phyloP scores from a whole-genome alignment of 2,113 vertebrate genomes.

The Zapus hudsonius region DNA sequence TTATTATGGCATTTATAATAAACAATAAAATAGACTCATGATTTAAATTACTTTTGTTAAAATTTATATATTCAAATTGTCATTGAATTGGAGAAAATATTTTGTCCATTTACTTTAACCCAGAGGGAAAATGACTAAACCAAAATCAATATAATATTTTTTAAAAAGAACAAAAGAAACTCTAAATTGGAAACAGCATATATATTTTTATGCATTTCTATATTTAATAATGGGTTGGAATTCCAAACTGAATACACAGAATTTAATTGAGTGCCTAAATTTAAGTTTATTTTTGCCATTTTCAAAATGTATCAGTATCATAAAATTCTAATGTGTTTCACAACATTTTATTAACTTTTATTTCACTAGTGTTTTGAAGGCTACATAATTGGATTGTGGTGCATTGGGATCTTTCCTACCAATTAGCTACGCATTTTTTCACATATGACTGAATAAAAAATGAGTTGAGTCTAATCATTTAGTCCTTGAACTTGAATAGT shows the following conservation, averaged over 20 bases:
- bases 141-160: not conserved
- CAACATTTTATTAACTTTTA: slow-evolving; percentile 68
- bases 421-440: slow-evolving; percentile 55
- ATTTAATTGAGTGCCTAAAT: slow-evolving; percentile 33
- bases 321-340: slow-evolving; percentile 55
- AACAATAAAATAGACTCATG: not conserved
- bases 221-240: not conserved
- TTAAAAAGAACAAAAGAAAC: not conserved
- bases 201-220: not conserved
- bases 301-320: slow-evolving; percentile 62
- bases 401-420: slow-evolving; percentile 43
- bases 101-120: not conserved
- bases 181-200: not conserved
- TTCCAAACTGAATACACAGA: slow-evolving; percentile 36
- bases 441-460: slow-evolving; percentile 60
- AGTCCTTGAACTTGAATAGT: slow-evolving; percentile 33
- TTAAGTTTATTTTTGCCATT: slow-evolving; percentile 49
- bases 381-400: slow-evolving; percentile 46
- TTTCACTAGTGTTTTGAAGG: slow-evolving; percentile 51
- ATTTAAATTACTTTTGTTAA: slow-evolving; percentile 52
- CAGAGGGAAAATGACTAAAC: not conserved
- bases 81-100: slow-evolving; percentile 25
- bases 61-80: slow-evolving; percentile 1
- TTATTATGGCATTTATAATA: not conserved
- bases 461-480: slow-evolving; percentile 26